Evolutionary conservation across 2,797 vertebrate species (phyloP), one percentile per base, ranked within the genome.

Genomic region (Monodelphis domestica): DNA sequence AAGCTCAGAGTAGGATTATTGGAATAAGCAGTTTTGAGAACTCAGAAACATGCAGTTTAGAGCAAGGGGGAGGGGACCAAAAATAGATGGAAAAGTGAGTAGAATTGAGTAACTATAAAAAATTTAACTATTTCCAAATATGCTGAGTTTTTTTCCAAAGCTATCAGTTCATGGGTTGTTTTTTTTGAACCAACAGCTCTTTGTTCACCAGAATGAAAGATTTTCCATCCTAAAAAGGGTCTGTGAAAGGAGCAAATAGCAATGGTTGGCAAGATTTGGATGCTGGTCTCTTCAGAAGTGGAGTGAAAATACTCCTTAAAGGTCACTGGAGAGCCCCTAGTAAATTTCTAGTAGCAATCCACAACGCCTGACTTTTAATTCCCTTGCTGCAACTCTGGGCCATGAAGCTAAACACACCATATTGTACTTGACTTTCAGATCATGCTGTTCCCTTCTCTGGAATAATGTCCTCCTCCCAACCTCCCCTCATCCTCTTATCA

Each of bases 1-100:
- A 90, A 89, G 3, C 50, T 70, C 29, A 78, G 24, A 45, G 90
- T 70, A 50, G 89, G 87, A 87, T 94, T 95, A 38, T 53, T 97
- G 94, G 90, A 97, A 97, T 55, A 95, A 89, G 88, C 88, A 88
- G 56, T 91, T 97, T 92, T 92, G 88, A 93, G 94, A 97, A 97
- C 38, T 89, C 93, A 95, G 87, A 92, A n/a, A 89, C 52, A 88
- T 53, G 38, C 29, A 45, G 78, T 57, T 96, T 95, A 94, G 91
- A 96, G 21, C 33, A 84, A n/a, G 70, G 26, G 21, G 38, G 38
- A 84, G 9, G 90, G 52, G 88, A 95, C 94, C 28, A 0, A 51
- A 93, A 97, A 56, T 90, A 53, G 21, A 54, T 50, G 88, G 15
- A 95, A 95, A 93, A 29, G 12, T 96, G 59, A 94, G 38, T 24